Percentiles rank a stretch among this genome's conserved stretches.
Evolutionary conservation across 30 jellyfish, hydroid and myxozoan species (phyloP).

Genomic region (Chironex yamaguchii): DNA sequence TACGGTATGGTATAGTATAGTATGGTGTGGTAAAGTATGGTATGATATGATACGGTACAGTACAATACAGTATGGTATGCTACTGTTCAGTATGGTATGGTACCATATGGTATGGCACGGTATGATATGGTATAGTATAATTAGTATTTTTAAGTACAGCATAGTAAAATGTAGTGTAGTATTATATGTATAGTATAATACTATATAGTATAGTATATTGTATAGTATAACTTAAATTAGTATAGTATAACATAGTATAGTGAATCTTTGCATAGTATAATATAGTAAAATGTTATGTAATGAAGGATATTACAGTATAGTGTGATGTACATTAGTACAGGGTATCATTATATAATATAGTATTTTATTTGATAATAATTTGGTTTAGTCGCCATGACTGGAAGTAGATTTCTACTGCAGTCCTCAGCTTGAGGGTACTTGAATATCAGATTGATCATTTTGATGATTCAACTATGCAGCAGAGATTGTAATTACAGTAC

Average conservation of each 20-base stretch:
- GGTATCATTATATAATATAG: neutral
- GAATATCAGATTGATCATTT: too few relatives aligned
- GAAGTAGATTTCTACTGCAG: too few relatives aligned
- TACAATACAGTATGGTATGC: neutral
- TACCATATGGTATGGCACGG: neutral
- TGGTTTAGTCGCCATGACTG: too few relatives aligned
- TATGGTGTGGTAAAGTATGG: neutral
- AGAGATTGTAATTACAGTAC: too few relatives aligned
- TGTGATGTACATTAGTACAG: neutral
- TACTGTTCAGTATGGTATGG: neutral
- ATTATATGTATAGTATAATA: neutral
- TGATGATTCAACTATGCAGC: too few relatives aligned
- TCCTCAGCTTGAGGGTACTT: too few relatives aligned
- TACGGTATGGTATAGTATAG: neutral
- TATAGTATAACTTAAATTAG: neutral
- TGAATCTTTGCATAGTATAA: neutral
- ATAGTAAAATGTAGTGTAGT: neutral
- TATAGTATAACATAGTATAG: neutral
- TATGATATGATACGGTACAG: neutral
- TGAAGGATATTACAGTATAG: neutral
- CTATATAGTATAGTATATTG: neutral
- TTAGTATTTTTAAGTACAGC: neutral
- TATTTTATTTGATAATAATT: too few relatives aligned
- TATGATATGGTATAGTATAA: neutral
- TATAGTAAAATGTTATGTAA: neutral